phyloP scores from a whole-genome alignment of 2,797 vertebrate species.

The Catharus ustulatus region DNA sequence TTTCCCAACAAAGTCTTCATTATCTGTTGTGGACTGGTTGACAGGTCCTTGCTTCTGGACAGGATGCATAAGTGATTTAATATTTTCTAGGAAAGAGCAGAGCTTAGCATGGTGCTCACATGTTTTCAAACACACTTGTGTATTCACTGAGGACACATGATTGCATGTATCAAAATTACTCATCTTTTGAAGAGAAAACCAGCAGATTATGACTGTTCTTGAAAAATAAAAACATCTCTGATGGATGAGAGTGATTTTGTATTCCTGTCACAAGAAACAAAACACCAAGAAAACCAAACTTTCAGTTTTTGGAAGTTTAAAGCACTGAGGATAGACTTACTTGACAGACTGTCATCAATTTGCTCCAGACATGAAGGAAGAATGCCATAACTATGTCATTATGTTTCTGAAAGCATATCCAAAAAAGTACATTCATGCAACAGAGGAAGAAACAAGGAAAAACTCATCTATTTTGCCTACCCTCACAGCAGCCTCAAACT shows the following conservation, averaged over 20 bases:
- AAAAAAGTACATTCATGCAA: background rate
- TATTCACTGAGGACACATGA: background rate
- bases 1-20: background rate
- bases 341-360: background rate
- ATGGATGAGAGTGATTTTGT: background rate
- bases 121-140: background rate
- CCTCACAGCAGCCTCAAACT: background rate
- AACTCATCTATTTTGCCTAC: background rate
- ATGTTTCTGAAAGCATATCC: background rate
- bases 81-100: background rate
- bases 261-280: background rate
- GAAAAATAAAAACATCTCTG: background rate
- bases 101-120: background rate
- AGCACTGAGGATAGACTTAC: background rate
- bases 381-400: background rate
- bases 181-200: background rate
- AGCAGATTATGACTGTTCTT: background rate
- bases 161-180: background rate
- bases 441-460: too few relatives aligned
- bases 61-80: too few relatives aligned
- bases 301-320: background rate
- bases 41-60: background rate
- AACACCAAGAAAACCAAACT: background rate
- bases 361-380: background rate
- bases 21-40: fast-evolving